phyloP scores from a whole-genome alignment of 1,140 invertebrate species.

The Tetranychus cinnabarinus region DNA sequence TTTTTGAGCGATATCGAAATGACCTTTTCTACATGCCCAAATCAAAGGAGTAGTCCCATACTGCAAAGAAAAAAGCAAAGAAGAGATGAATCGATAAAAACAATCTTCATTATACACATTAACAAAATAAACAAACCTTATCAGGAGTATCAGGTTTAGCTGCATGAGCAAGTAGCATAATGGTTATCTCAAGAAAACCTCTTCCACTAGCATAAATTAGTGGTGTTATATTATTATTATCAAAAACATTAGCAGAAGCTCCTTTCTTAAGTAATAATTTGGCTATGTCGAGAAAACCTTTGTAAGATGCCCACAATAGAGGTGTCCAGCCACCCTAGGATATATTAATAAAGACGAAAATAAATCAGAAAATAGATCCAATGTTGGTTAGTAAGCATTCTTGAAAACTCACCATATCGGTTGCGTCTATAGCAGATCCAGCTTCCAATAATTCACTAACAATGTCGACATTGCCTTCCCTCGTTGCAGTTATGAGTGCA shows the following conservation, averaged over 20 bases:
- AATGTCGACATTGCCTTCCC: constrained; percentile 70
- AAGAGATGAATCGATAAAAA: background rate
- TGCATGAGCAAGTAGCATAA: constrained; percentile 49
- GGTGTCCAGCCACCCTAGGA: constrained; percentile 53
- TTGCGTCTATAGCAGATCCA: constrained; percentile 69
- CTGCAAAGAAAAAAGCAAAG: constrained; percentile 20
- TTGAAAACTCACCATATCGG: background rate
- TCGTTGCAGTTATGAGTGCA: constrained; percentile 83
- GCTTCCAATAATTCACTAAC: constrained; percentile 82
- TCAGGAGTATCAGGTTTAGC: constrained; percentile 78
- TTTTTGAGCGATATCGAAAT: constrained; percentile 54
- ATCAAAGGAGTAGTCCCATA: constrained; percentile 88
- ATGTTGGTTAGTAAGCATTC: background rate
- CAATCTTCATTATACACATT: background rate
- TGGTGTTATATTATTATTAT: constrained; percentile 69
- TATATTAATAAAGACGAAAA: background rate
- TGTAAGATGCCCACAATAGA: constrained; percentile 92
- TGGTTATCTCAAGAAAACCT: constrained; percentile 60
- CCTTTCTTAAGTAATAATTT: constrained; percentile 54
- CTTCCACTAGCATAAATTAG: constrained; percentile 80
- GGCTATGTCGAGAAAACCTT: constrained; percentile 56
- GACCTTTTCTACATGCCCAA: constrained; percentile 80
- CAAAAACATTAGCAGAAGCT: constrained; percentile 82
- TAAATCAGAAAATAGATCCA: background rate
- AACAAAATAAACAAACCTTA: constrained; percentile 31